These are phyloP conservation scores for Eolophus roseicapilla DNA, from an alignment of 2,113 vertebrate genomes.

Conservation along the genomic window DNA sequence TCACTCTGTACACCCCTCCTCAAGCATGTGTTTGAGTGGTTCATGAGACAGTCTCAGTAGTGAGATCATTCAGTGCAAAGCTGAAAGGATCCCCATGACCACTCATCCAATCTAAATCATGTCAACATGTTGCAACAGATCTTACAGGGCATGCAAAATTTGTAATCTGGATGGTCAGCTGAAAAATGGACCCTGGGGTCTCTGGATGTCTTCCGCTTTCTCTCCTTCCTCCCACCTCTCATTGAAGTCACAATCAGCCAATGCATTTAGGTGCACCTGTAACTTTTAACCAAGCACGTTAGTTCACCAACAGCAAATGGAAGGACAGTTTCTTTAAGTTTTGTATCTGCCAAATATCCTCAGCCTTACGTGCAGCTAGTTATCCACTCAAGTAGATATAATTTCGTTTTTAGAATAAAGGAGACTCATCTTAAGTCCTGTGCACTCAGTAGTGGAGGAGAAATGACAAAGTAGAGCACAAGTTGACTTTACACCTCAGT, in stretches of 20 bases:
- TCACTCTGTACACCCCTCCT: background rate
- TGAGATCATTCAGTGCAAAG: background rate
- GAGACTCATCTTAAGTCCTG: background rate
- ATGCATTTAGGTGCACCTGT: background rate
- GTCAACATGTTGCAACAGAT: background rate
- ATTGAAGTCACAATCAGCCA: background rate
- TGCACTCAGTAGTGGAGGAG: background rate
- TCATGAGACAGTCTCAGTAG: background rate
- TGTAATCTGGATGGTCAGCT: background rate
- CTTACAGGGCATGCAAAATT: background rate
- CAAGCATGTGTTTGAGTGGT: background rate
- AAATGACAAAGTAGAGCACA: background rate
- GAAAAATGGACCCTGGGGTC: background rate
- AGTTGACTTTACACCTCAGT: background rate
- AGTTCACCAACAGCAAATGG: background rate
- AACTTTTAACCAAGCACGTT: background rate
- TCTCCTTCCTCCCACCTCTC: background rate
- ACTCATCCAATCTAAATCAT: background rate
- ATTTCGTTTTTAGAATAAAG: background rate
- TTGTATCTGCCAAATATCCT: background rate
- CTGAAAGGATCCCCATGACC: background rate
- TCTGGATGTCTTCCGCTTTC: background rate
- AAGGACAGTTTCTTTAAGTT: background rate
- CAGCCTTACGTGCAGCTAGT: background rate
- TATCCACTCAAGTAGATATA: background rate